These are phyloP conservation scores for Dasypus novemcinctus DNA, from an alignment of 2,113 vertebrate species.

Conservation along the genomic window DNA sequence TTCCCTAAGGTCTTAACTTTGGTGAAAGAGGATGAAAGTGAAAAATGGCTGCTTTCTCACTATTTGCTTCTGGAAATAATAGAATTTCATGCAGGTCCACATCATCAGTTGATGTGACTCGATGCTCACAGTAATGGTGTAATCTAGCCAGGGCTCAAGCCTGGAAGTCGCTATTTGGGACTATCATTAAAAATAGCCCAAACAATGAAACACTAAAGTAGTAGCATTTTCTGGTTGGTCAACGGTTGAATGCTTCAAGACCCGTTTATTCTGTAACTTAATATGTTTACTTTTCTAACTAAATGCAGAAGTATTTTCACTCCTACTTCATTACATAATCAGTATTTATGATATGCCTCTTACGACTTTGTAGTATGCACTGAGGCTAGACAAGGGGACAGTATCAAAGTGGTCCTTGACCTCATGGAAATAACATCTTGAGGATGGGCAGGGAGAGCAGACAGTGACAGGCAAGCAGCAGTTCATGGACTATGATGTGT, in stretches of 20 bases:
- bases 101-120: background rate
- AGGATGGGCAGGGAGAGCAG: background rate
- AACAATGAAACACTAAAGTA: background rate
- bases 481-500: background rate
- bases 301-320: background rate
- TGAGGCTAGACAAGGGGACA: background rate
- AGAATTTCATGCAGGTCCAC: background rate
- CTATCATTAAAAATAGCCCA: background rate
- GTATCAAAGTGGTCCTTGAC: background rate
- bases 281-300: background rate
- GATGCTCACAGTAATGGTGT: background rate
- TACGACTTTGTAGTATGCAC: background rate
- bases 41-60: background rate
- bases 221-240: background rate
- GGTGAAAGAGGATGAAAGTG: background rate
- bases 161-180: background rate
- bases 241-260: background rate
- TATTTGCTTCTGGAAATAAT: background rate
- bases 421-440: background rate
- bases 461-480: background rate
- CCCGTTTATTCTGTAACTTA: background rate
- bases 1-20: constrained; percentile 4
- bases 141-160: background rate
- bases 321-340: background rate
- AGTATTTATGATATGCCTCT: background rate